These are phyloP conservation scores for Bagarius yarrelli DNA, from an alignment of 2,113 vertebrate genomes.

Conservation along the genomic window DNA sequence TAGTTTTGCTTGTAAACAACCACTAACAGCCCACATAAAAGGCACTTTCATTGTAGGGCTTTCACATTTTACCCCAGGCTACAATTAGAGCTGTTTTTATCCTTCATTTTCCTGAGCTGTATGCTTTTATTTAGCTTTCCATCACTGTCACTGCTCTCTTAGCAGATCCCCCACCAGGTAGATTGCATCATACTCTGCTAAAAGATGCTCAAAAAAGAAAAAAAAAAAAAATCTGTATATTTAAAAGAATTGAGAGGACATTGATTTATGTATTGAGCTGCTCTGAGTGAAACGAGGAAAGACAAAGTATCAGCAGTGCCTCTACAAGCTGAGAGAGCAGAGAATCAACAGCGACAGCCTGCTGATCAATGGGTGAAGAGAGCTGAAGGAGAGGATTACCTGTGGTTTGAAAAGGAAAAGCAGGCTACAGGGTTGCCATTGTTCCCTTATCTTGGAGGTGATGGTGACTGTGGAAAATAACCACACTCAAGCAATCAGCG, in stretches of 20 bases:
- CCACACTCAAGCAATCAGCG: conserved; percentile 7
- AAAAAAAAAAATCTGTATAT: conserved; percentile 35
- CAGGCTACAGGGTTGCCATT: conserved; percentile 31
- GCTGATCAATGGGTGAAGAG: conserved; percentile 39
- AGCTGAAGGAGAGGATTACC: conserved; percentile 9
- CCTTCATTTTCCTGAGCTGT: conserved; percentile 16
- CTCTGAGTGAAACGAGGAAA: conserved; percentile 34
- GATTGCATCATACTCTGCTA: conserved; percentile 20
- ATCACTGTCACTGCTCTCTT: conserved; percentile 8
- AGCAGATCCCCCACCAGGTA: conserved; percentile 18
- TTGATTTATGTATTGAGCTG: conserved; percentile 51
- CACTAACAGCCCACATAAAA: conserved; percentile 24
- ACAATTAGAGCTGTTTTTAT: conserved; percentile 37
- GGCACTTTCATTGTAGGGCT: conserved; percentile 21
- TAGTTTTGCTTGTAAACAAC: neutral
- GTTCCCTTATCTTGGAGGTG: conserved; percentile 34
- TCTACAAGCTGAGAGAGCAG: conserved; percentile 24
- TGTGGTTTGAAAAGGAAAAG: conserved; percentile 37
- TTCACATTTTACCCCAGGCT: conserved; percentile 25
- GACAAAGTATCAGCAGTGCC: conserved; percentile 41
- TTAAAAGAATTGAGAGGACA: conserved; percentile 48
- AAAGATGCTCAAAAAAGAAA: conserved; percentile 31
- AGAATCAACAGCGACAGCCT: conserved; percentile 26
- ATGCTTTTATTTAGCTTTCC: conserved; percentile 21
- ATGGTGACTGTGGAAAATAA: conserved; percentile 30